These are phyloP conservation scores for Lepidocolaptes lacrymiger DNA, from an alignment of 2,797 vertebrate genomes.

Conservation along the genomic window DNA sequence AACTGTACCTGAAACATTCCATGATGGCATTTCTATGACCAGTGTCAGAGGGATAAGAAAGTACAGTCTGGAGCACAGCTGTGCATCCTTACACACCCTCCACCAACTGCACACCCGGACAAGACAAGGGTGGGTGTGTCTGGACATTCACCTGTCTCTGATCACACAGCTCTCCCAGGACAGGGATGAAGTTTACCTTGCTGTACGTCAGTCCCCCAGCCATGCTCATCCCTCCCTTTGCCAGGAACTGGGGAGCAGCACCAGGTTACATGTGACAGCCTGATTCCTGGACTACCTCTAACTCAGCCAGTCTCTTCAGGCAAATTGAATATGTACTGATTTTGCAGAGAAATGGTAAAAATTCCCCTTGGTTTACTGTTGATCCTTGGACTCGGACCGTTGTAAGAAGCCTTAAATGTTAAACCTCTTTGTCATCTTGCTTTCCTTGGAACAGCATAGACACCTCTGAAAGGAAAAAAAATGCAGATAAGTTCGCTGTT, in stretches of 20 bases:
- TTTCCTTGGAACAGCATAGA: not conserved
- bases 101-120: no score
- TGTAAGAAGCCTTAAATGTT: not conserved
- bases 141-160: not conserved
- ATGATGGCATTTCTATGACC: not conserved
- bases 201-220: not conserved
- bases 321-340: not conserved
- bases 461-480: not conserved
- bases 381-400: not conserved
- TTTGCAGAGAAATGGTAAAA: not conserved
- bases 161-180: not conserved
- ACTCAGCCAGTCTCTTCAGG: not conserved
- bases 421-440: not conserved
- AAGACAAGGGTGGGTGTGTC: not conserved
- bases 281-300: not conserved
- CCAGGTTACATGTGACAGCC: fast-evolving
- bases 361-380: not conserved
- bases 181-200: not conserved
- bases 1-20: not conserved
- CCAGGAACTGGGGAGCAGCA: fast-evolving
- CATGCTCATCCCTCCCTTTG: not conserved
- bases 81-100: not conserved
- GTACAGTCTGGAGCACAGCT: not conserved
- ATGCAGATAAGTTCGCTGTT: fast-evolving
- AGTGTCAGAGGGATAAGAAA: not conserved